These are phyloP conservation scores for Madoqua kirkii DNA, from an alignment of 2,113 vertebrate genomes.

Conservation along the genomic window DNA sequence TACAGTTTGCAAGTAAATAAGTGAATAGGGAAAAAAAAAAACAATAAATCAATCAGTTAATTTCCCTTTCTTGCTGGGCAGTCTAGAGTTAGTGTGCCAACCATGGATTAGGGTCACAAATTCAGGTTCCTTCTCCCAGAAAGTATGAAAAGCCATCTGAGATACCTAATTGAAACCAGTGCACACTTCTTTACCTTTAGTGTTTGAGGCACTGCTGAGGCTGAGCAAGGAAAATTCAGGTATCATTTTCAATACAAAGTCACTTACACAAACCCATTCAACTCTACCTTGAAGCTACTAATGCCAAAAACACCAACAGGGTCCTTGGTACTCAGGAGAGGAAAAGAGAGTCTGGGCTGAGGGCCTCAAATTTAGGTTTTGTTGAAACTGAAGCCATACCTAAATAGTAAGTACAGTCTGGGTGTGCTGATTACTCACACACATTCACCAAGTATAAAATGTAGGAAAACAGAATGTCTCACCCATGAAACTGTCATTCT, in stretches of 20 bases:
- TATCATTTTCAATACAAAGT: background rate
- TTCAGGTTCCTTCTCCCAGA: background rate
- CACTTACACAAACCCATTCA: background rate
- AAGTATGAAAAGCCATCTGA: background rate
- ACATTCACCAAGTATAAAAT: constrained; percentile 38
- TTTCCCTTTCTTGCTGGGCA: background rate
- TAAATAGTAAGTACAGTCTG: background rate
- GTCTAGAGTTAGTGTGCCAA: background rate
- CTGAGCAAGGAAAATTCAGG: constrained; percentile 4
- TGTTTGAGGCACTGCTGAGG: background rate
- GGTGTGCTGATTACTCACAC: constrained; percentile 20
- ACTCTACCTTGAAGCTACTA: background rate
- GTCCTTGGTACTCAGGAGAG: background rate
- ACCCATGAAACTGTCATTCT: constrained; percentile 63
- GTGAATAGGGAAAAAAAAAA: background rate
- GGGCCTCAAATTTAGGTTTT: constrained; percentile 5
- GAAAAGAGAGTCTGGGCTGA: background rate
- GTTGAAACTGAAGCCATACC: background rate
- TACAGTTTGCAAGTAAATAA: constrained; percentile 14
- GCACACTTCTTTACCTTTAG: background rate
- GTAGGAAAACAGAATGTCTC: constrained; percentile 32
- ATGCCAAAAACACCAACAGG: background rate
- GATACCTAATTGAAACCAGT: background rate
- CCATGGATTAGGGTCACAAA: background rate
- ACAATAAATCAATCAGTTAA: background rate